Evolutionary conservation across 2,888 invertebrate genomes (phyloP).

Genomic region (Cyrtodaria siliqua): DNA sequence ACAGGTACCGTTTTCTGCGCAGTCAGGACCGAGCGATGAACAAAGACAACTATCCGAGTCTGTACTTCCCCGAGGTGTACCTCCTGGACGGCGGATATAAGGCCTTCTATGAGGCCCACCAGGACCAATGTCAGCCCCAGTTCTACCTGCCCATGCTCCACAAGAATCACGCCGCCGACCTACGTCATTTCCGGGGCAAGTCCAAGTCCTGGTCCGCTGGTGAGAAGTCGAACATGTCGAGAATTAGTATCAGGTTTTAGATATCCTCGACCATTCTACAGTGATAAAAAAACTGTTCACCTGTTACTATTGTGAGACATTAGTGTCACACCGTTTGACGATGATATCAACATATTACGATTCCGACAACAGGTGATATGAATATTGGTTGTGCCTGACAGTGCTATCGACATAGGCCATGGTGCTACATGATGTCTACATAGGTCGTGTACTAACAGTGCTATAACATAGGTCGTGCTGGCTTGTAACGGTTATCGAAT

Average conservation of each 20-base stretch:
- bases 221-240: conserved; percentile 25
- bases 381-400: too few species aligned
- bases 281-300: too few species aligned
- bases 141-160: conserved; percentile 94
- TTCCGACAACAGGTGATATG: too few species aligned
- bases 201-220: conserved; percentile 88
- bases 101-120: conserved; percentile 89
- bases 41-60: conserved; percentile 92
- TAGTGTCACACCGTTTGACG: too few species aligned
- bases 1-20: conserved; percentile 92
- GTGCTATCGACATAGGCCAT: too few species aligned
- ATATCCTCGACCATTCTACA: background rate
- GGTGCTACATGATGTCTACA: too few species aligned
- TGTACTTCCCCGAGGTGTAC: conserved; percentile 97
- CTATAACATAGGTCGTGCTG: too few species aligned
- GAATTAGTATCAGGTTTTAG: conserved; percentile 16
- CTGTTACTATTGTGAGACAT: too few species aligned
- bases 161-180: conserved; percentile 90
- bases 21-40: conserved; percentile 93
- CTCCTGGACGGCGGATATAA: conserved; percentile 96
- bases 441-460: too few species aligned
- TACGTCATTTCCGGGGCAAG: conserved; percentile 91
- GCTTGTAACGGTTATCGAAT: too few species aligned
- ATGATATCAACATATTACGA: too few species aligned
- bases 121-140: conserved; percentile 90